Evolutionary conservation across 2,113 vertebrate species (phyloP), one percentile per base, ranked within the genome.

Genomic region (Actenoides hombroni): DNA sequence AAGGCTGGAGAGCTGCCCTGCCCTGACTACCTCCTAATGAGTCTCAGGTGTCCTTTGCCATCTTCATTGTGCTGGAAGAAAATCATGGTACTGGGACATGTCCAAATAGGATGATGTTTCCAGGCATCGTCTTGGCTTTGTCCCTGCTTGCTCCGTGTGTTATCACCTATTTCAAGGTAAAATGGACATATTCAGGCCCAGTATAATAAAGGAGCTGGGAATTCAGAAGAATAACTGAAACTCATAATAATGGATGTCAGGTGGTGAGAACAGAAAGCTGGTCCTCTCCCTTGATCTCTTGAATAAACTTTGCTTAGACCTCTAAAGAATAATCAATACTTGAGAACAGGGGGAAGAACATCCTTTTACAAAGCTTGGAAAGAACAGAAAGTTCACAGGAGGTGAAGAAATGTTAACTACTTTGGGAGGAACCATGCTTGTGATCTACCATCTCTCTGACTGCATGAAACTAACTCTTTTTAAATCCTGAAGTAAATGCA

Each of bases 41-140:
- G 42, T 20, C 33, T 37, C 20, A 11, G 31, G 5, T 29, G 20
- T 35, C 46, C 54, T 70, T 70, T 56, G 57, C 9, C 26, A 44
- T 9, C 39, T 63, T 26, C 63, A 40, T 7, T 54, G 69, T 49
- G 42, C 48, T 77, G 63, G 33, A 74, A 85, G 42, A 10, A 67
- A 53, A n/a, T 20, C 33, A 4, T 7, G 6, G 29, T 48, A 3
- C 2, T 59, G 71, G 37, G 42, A 44, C 57, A 39, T 0, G 0
- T 63, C 31, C 71, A 82, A 44, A 26, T 5, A 65, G 35, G 42
- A 59, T 0, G 29, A 6, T 6, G 31, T 39, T 23, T 40, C 57
- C 20, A 39, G 42, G 57, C 42, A 17, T 42, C 67, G 33, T 42
- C 51, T 61, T 71, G 49, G 28, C 17, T 86, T 74, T 61, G 25